Evolutionary conservation across 1,140 invertebrate species (phyloP).

Genomic region (Caerostris darwini): DNA sequence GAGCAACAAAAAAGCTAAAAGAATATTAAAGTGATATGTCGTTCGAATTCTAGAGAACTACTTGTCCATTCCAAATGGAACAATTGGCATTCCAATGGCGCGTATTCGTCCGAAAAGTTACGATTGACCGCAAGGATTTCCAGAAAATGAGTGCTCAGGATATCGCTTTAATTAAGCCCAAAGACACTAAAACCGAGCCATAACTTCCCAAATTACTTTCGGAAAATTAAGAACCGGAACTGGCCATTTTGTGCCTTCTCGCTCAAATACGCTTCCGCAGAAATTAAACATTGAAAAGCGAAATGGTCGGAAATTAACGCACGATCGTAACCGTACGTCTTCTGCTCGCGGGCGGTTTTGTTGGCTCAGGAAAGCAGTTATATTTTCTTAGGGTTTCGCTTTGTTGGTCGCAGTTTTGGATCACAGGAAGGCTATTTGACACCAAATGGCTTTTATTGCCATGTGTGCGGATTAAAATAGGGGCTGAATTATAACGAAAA

Average conservation of each 20-base stretch:
- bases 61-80: no score
- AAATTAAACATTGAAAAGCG: constrained; percentile 32
- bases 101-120: not conserved
- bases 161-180: constrained; percentile 35
- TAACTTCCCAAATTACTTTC: constrained; percentile 55
- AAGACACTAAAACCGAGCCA: constrained; percentile 49
- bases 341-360: not conserved
- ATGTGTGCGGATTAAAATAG: not conserved
- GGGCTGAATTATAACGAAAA: not conserved
- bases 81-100: not conserved
- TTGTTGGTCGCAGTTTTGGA: not conserved
- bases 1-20: not conserved
- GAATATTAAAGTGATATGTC: not conserved
- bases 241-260: not conserved
- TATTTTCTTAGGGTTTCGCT: not conserved
- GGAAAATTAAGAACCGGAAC: constrained; percentile 55
- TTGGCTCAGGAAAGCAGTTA: not conserved
- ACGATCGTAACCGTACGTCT: not conserved
- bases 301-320: not conserved
- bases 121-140: not conserved
- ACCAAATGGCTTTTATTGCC: constrained; percentile 4
- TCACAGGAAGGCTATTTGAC: not conserved
- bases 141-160: not conserved
- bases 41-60: no score
- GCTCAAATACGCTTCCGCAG: not conserved